phyloP scores from a whole-genome alignment of 2,888 invertebrate species.

The Zaprionus obscuricornis region DNA sequence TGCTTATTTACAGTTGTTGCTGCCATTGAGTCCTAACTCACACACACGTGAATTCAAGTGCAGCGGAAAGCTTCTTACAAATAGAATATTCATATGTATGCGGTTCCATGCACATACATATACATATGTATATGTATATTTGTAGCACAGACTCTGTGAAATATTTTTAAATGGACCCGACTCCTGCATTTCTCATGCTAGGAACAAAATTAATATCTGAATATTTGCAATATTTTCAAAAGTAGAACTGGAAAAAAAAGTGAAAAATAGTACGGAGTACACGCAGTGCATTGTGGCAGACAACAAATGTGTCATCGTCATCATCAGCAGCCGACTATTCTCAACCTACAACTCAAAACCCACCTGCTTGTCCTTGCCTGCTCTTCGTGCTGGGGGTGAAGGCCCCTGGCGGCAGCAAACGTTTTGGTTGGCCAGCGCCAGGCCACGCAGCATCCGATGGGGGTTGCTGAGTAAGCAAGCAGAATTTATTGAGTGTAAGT shows the following conservation, averaged over 20 bases:
- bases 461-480: constrained; percentile 50
- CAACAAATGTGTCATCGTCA: constrained; percentile 9
- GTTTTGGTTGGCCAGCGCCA: constrained; percentile 72
- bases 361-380: background rate
- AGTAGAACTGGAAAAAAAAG: constrained; percentile 22
- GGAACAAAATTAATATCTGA: constrained; percentile 59
- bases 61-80: too few relatives aligned
- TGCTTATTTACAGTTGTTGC: constrained; percentile 33
- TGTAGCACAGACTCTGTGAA: background rate
- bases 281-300: constrained; percentile 10
- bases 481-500: constrained; percentile 11
- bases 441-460: constrained; percentile 55
- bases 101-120: too few relatives aligned
- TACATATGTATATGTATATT: background rate
- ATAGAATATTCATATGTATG: too few relatives aligned
- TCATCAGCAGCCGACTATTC: background rate
- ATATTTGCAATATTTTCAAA: constrained; percentile 35
- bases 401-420: constrained; percentile 64
- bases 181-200: constrained; percentile 16
- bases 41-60: background rate
- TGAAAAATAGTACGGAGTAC: constrained; percentile 39
- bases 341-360: constrained; percentile 4
- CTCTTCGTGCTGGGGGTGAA: background rate
- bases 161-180: constrained; percentile 3
- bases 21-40: constrained; percentile 3